A percentile compares a stretch with the other conserved stretches of the same genome.
Evolutionary conservation across 37 sponge, comb jelly and placozoan genomes (phyloP).

Genomic region (Halisarca cf. caerulea): DNA sequence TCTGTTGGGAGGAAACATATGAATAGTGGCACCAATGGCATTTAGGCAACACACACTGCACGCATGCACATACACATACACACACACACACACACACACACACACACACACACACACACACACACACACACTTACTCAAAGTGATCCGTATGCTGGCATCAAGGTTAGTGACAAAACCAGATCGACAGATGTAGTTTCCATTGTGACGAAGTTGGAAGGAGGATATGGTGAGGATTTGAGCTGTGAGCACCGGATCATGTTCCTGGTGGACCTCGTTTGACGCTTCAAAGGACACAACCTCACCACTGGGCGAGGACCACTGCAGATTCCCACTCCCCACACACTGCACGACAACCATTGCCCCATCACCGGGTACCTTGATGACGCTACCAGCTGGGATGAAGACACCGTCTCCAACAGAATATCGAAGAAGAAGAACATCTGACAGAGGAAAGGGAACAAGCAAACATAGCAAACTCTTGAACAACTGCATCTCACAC

Average conservation of each 20-base stretch:
- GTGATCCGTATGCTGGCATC: slow-evolving; percentile 5
- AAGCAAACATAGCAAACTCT: too few relatives aligned
- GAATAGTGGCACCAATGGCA: neutral
- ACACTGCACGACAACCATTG: neutral
- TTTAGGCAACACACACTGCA: neutral
- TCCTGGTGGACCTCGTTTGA: neutral
- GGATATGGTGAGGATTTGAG: neutral
- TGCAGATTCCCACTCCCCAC: neutral
- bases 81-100: neutral
- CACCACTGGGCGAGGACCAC: neutral
- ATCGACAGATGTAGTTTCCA: neutral
- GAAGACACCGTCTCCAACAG: neutral
- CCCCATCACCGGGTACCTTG: neutral
- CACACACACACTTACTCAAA: neutral
- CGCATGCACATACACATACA: neutral
- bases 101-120: neutral
- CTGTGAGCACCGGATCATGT: neutral
- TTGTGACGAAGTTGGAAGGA: neutral
- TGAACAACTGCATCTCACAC: too few relatives aligned
- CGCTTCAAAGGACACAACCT: neutral
- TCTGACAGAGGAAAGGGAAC: too few relatives aligned
- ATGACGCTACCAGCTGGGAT: neutral
- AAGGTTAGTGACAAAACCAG: neutral
- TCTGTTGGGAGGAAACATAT: neutral
- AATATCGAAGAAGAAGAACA: neutral